phyloP scores from a whole-genome alignment of 1,140 invertebrate genomes.

The Rhopalosiphum padi region DNA sequence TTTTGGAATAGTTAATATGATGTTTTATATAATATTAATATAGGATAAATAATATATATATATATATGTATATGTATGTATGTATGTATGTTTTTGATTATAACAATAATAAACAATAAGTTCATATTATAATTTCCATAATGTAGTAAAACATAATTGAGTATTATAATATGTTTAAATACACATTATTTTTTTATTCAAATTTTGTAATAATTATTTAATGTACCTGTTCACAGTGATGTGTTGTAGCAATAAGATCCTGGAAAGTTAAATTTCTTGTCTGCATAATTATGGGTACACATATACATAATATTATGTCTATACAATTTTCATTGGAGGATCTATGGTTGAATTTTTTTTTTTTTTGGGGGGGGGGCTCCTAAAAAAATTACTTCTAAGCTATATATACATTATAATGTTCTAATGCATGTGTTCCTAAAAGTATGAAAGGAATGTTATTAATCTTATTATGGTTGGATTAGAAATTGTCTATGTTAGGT shows the following conservation, averaged over 20 bases:
- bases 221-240: background rate
- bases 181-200: constrained; percentile 5
- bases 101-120: background rate
- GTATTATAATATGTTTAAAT: constrained; percentile 39
- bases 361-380: no score
- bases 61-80: no score
- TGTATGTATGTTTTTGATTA: background rate
- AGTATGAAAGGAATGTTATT: no score
- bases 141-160: background rate
- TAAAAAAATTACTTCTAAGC: no score
- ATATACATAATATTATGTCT: background rate
- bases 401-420: no score
- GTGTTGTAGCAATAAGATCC: background rate
- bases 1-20: background rate
- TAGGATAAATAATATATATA: background rate
- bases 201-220: background rate
- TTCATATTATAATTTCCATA: background rate
- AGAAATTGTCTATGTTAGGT: no score
- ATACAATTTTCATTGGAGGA: no score
- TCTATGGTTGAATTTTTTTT: no score
- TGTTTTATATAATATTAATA: constrained; percentile 26
- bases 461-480: no score
- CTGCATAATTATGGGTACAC: background rate
- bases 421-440: no score
- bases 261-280: background rate